phyloP scores from a whole-genome alignment of 2,113 vertebrate species.

The Brienomyrus brachyistius region DNA sequence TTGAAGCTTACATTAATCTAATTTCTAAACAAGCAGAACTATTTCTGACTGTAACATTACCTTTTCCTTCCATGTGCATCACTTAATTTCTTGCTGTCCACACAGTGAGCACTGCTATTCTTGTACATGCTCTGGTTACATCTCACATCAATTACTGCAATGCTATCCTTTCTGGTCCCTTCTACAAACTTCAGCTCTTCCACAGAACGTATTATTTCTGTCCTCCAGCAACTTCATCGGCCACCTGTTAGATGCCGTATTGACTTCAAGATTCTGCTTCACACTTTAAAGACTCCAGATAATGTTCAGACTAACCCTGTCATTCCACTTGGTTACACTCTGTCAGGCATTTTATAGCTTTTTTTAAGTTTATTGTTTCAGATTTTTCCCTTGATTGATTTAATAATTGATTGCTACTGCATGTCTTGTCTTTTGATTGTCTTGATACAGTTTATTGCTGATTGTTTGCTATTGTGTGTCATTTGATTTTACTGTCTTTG shows the following conservation, averaged over 20 bases:
- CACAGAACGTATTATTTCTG: neutral
- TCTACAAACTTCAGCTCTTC: neutral
- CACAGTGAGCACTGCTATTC: neutral
- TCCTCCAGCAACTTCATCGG: neutral
- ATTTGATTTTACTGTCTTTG: neutral
- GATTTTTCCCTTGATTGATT: neutral
- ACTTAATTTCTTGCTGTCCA: neutral
- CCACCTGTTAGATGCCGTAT: neutral
- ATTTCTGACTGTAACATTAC: neutral
- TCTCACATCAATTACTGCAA: neutral
- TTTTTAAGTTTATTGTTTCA: neutral
- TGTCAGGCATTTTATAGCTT: neutral
- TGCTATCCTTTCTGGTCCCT: neutral
- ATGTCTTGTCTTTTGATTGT: too few relatives aligned
- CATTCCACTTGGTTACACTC: neutral
- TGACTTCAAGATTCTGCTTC: neutral
- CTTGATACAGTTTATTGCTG: too few relatives aligned
- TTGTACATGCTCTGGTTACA: neutral
- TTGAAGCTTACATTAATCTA: neutral
- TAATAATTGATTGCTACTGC: neutral
- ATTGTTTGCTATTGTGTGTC: neutral
- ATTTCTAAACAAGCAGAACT: neutral
- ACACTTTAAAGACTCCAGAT: neutral
- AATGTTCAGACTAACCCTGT: neutral
- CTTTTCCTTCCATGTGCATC: neutral